These are phyloP conservation scores for Silurus lanzhouensis DNA, from an alignment of 2,797 vertebrate species.

Conservation along the genomic window DNA sequence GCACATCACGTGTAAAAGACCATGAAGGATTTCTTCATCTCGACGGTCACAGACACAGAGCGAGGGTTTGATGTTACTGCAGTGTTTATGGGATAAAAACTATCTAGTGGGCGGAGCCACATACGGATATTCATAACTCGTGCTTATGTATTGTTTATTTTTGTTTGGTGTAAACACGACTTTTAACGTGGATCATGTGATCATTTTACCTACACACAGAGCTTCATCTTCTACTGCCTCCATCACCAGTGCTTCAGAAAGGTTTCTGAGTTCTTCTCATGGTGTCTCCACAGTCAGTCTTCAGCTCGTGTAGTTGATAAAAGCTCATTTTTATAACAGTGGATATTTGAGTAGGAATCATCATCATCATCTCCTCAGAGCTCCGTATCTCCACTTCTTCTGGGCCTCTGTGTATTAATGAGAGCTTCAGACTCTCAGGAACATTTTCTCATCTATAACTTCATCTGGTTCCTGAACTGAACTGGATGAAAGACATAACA, in stretches of 20 bases:
- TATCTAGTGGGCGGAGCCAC: neutral
- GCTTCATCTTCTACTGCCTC: neutral
- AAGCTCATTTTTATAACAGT: neutral
- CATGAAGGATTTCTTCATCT: neutral
- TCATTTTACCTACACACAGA: neutral
- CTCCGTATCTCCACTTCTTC: neutral
- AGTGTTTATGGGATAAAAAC: neutral
- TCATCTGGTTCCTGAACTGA: no score
- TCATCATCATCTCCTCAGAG: neutral
- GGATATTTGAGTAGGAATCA: no score
- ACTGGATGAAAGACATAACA: neutral
- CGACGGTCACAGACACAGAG: neutral
- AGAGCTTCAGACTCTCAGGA: neutral
- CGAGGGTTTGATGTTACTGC: neutral
- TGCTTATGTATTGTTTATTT: neutral
- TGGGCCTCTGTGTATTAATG: neutral
- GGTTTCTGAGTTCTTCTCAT: neutral
- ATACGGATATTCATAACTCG: neutral
- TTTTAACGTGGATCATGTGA: neutral
- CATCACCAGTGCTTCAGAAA: neutral
- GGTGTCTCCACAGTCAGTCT: neutral
- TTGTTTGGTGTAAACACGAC: neutral
- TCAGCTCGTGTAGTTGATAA: neutral
- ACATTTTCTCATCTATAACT: neutral
- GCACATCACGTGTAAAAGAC: neutral